Percentiles rank a stretch among this genome's conserved stretches.
These are phyloP conservation scores for Diuraphis noxia DNA, from an alignment of 1,140 invertebrate species.

Conservation along the genomic window DNA sequence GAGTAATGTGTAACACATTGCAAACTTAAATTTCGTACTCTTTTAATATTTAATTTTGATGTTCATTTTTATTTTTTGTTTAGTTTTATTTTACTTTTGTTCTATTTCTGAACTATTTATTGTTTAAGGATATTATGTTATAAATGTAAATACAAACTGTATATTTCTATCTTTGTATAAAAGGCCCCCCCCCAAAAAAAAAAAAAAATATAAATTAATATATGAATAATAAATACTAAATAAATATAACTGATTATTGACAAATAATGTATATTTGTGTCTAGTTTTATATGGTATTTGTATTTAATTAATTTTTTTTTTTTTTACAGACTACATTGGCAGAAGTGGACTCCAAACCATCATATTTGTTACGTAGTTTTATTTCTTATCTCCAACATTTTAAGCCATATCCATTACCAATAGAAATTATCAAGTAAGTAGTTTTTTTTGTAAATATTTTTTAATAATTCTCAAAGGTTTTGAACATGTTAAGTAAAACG, in stretches of 20 bases:
- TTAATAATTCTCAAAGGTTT: neutral
- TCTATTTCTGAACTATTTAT: too few species aligned
- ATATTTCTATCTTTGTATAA: too few species aligned
- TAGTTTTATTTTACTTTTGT: too few species aligned
- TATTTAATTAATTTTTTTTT: conserved; percentile 57
- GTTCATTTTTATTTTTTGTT: too few species aligned
- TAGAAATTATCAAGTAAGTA: conserved; percentile 81
- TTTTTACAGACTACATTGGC: conserved; percentile 72
- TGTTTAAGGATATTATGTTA: too few species aligned
- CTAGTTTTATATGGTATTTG: neutral
- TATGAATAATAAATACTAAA: neutral
- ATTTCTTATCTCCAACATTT: conserved; percentile 82
- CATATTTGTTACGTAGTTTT: conserved; percentile 77
- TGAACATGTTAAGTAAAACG: neutral
- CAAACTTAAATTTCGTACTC: too few species aligned
- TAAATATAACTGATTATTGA: neutral
- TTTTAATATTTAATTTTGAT: too few species aligned
- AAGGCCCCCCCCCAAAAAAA: too few species aligned
- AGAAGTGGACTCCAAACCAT: conserved; percentile 75
- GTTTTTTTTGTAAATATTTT: neutral
- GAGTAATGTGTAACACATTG: too few species aligned
- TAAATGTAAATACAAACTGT: too few species aligned
- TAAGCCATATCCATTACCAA: conserved; percentile 75
- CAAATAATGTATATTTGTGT: neutral
- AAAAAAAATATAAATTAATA: too few species aligned